These are phyloP conservation scores for Eciton burchellii DNA, from an alignment of 1,140 invertebrate species.

Conservation along the genomic window DNA sequence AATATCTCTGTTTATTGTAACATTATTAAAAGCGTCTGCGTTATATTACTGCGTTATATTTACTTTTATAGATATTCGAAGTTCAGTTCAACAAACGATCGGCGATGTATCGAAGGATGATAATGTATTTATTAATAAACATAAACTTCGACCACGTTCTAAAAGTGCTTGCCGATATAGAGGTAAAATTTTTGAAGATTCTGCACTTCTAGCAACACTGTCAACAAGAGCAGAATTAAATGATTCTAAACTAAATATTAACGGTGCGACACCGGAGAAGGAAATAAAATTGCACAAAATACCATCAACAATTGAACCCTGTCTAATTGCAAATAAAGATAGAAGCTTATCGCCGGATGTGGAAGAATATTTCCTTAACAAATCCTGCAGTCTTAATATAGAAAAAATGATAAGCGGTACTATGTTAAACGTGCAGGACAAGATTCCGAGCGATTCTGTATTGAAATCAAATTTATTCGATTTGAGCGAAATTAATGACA, in stretches of 20 bases:
- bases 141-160: not conserved
- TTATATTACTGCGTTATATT: not conserved
- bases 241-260: slow-evolving; percentile 10
- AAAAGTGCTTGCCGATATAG: slow-evolving; percentile 10
- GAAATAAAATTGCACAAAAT: not conserved
- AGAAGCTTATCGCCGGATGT: not conserved
- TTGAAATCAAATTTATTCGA: not conserved
- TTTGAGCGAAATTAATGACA: not conserved
- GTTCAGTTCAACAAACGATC: not conserved
- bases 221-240: not conserved
- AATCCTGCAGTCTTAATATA: not conserved
- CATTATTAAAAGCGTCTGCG: not conserved
- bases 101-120: not conserved
- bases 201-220: not conserved
- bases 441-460: not conserved
- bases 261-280: not conserved
- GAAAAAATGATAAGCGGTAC: not conserved
- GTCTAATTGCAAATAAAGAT: not conserved
- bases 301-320: too few relatives aligned
- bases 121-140: slow-evolving; percentile 1
- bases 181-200: not conserved
- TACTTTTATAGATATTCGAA: not conserved
- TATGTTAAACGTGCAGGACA: not conserved
- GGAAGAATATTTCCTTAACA: not conserved
- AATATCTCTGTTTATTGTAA: slow-evolving; percentile 12